Evolutionary conservation across 2,113 vertebrate species (phyloP), one percentile per base, ranked within the genome.

Genomic region (Rhynchopsitta pachyrhyncha): DNA sequence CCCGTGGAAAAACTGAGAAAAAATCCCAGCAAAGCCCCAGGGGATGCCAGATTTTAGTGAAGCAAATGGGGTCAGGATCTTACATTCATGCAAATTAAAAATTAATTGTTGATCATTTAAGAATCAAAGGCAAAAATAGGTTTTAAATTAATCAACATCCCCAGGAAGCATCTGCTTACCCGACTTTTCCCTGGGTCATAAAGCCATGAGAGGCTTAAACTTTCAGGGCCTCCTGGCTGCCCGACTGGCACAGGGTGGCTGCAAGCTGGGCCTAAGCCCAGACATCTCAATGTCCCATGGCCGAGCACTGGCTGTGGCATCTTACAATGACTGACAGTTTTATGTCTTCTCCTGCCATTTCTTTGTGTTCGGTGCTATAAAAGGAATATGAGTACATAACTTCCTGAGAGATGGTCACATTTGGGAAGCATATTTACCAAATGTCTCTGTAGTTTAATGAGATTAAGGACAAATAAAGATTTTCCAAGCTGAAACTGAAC

Each of bases 241-340:
- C 82, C 0, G 0, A 5, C 44, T 5, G 14, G 27, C 41, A 39
- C 33, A 19, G 31, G 44, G 33, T 62, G 50, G 31, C 46, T 85
- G 27, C 4, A 0, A 5, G 1, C 29, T 64, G 63, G 11, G 53
- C 44, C 12, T 11, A 7, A 55, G 44, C 64, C 7, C 0, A 0
- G 23, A n/a, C 12, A 1, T 42, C 37, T 59, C 42, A 39, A 37
- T 11, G 3, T 73, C 84, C 71, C 71, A 46, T 29, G 55, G 46
- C 68, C 42, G 15, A 18, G 33, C 2, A 2, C 49, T 62, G n/a
- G 31, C 73, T 5, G 5, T 47, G 37, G 86, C 57, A 37, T 77
- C 77, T 57, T 66, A 35, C 1, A 6, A 3, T 52, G 4, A 3
- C 67, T 83, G 82, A 46, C 31, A 3, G 47, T 76, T 93, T 67